Percentiles rank a stretch among this genome's conserved stretches.
phyloP scores from a whole-genome alignment of 2,797 vertebrate species.

The Balearica regulorum region DNA sequence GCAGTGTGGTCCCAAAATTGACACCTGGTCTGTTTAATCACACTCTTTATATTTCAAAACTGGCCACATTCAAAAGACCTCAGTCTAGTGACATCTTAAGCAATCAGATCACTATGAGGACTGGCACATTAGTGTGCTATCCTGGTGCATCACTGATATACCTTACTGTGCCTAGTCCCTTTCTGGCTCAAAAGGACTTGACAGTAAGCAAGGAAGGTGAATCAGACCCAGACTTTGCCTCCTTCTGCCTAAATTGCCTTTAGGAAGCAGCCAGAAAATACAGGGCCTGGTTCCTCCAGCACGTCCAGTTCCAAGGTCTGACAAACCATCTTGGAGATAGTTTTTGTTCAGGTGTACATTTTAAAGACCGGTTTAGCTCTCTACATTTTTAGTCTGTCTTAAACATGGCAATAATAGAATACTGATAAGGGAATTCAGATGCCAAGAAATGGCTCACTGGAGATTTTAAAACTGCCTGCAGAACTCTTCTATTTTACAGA shows the following conservation, averaged over 20 bases:
- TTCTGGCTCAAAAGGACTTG: neutral
- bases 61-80: neutral
- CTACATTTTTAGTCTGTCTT: neutral
- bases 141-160: neutral
- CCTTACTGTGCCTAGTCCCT: accelerated
- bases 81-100: neutral
- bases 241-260: neutral
- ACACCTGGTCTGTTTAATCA: neutral
- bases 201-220: neutral
- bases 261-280: neutral
- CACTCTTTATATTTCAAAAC: neutral
- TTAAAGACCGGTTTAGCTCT: neutral
- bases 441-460: neutral
- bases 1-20: neutral
- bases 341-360: neutral
- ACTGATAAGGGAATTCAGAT: neutral
- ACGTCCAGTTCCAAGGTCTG: neutral
- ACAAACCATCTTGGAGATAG: neutral
- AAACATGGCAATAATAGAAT: neutral
- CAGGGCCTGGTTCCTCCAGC: accelerated
- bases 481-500: neutral
- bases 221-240: neutral
- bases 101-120: neutral
- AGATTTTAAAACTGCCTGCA: neutral
- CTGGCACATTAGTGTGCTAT: neutral